Evolutionary conservation across 2,797 vertebrate species (phyloP).

Genomic region (Austrolebias charrua): DNA sequence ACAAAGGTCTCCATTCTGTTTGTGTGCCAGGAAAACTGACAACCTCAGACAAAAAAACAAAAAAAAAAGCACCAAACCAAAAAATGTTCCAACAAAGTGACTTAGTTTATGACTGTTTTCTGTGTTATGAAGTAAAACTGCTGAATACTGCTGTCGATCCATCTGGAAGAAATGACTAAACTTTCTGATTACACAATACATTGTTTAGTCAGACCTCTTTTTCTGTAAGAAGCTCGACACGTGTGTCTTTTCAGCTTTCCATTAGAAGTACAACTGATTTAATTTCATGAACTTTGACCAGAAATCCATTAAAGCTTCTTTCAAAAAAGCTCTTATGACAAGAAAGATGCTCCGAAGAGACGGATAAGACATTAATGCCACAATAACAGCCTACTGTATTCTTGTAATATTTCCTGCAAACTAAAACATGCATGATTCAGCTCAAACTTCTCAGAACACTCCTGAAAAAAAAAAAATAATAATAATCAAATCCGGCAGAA

Average conservation of each 20-base stretch:
- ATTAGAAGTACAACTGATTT: constrained; percentile 20
- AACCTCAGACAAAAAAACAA: constrained; percentile 10
- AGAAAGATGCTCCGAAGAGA: constrained; percentile 12
- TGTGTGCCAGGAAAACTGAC: constrained; percentile 20
- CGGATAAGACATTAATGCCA: constrained; percentile 1
- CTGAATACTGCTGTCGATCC: constrained; percentile 8
- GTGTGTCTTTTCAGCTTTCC: constrained; percentile 9
- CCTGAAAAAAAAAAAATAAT: background rate
- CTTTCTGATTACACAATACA: constrained; percentile 16
- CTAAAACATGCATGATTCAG: constrained; percentile 47
- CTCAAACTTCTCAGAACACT: constrained; percentile 45
- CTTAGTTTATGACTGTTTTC: constrained; percentile 2
- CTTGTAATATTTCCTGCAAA: constrained; percentile 36
- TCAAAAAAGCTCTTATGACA: constrained; percentile 14
- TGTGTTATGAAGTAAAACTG: background rate
- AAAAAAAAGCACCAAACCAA: constrained; percentile 3
- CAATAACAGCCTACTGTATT: constrained; percentile 42
- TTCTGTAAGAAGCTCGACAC: constrained; percentile 24
- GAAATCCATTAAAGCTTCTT: constrained; percentile 36
- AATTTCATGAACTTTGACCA: constrained; percentile 30
- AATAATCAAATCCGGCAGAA: constrained; percentile 45
- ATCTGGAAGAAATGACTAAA: background rate
- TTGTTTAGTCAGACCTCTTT: constrained; percentile 3
- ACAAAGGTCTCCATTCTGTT: constrained; percentile 12
- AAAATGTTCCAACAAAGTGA: constrained; percentile 4